Evolutionary conservation across 2,797 vertebrate genomes (phyloP), one percentile per base, ranked within the genome.

Genomic region (Thunnus albacares): DNA sequence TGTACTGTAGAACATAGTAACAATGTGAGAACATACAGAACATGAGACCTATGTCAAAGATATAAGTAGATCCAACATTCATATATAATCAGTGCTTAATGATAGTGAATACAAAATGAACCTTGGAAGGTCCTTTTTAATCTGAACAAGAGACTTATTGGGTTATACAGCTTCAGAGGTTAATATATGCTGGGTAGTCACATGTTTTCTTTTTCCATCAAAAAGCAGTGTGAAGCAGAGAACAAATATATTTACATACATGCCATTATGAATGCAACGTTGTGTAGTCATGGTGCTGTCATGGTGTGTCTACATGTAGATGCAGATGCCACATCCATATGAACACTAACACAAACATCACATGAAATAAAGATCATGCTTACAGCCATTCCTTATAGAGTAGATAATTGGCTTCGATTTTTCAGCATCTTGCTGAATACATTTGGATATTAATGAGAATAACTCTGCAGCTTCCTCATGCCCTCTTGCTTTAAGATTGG

Each of bases 391-490:
- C 26, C 45, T 70, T 43, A 20, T 28, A 9, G 75, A 82, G 74
- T 56, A 66, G 6, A 67, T 83, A 70, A 89, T 81, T 82, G 67
- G 13, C 77, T 77, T 47, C 6, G n/a, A 49, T 56, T 69, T 43
- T 77, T 63, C 65, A 75, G 33, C 58, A 43, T 56, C 53, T 64
- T 24, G 82, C 68, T 77, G 81, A 75, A 81, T 76, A 61, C 45
- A 66, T 83, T 75, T 70, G 51, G 66, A 78, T 79, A 72, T 71
- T 80, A 79, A 87, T 83, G 74, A 79, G 66, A 67, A 71, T 60
- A 49, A 56, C 77, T 84, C 64, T 6, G 63, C 47, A 49, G 64
- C 63, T 59, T 51, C 56, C 79, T 79, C 55, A 75, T 38, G 55
- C 47, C 53, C 53, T 5, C 45, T 0, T 55, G 57, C 62, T 63